Percentiles rank a stretch among this genome's conserved stretches.
Evolutionary conservation across 2,888 invertebrate species (phyloP).

Genomic region (Mythimna impura): DNA sequence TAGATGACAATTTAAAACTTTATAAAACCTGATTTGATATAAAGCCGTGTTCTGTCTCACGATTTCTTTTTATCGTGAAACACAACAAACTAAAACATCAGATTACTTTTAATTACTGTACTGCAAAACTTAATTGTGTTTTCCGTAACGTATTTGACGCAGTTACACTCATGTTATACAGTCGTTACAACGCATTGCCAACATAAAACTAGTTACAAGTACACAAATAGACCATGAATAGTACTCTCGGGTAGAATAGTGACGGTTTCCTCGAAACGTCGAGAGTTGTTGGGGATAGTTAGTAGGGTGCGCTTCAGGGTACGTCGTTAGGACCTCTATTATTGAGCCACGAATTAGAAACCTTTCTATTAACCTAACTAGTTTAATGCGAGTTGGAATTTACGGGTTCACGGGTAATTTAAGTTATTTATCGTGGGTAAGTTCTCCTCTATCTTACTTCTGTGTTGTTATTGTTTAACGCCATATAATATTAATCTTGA

Average conservation of each 20-base stretch:
- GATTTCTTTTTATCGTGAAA: background rate
- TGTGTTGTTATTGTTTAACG: conserved; percentile 27
- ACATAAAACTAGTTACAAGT: conserved; percentile 57
- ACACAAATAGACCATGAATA: conserved; percentile 61
- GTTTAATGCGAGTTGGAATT: conserved; percentile 61
- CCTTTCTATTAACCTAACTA: conserved; percentile 65
- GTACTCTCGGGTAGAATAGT: conserved; percentile 59
- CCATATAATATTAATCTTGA: conserved; percentile 18
- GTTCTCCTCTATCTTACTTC: conserved; percentile 35
- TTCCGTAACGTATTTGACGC: conserved; percentile 49
- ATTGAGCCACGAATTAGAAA: conserved; percentile 64
- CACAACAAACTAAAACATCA: background rate
- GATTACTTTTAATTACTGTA: conserved; percentile 14
- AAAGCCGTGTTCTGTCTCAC: background rate
- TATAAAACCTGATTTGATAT: background rate
- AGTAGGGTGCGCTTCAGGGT: conserved; percentile 63
- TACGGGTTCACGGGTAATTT: conserved; percentile 60
- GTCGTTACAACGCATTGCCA: conserved; percentile 44
- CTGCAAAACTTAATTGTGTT: conserved; percentile 29
- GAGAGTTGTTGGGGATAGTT: conserved; percentile 62
- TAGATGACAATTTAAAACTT: background rate
- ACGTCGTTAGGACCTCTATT: conserved; percentile 62
- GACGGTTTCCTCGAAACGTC: conserved; percentile 55
- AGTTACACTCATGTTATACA: conserved; percentile 46
- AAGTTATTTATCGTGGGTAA: conserved; percentile 58